phyloP scores from a whole-genome alignment of 92 coral and sea anemone species.

The Siderastrea radians region DNA sequence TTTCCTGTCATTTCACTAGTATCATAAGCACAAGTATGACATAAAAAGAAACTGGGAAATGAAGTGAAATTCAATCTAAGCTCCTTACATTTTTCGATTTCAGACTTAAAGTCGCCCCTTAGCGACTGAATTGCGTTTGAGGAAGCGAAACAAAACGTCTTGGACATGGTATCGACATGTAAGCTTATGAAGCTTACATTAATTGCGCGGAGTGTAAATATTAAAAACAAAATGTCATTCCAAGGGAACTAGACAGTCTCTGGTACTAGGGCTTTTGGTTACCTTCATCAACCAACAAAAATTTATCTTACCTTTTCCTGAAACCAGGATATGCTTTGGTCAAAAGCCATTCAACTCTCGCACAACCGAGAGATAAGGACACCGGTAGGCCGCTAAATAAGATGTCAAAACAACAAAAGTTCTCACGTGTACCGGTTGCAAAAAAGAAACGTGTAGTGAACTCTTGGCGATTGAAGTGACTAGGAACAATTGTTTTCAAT shows the following conservation, averaged over 20 bases:
- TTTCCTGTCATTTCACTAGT: too few relatives aligned
- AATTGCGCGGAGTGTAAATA: conserved; percentile 28
- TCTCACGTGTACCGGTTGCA: background rate
- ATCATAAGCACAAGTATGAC: too few relatives aligned
- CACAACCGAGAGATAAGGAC: conserved; percentile 1
- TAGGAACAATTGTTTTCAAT: background rate
- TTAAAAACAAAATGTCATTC: conserved; percentile 12
- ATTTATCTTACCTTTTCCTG: conserved; percentile 86
- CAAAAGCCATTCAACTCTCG: conserved; percentile 90
- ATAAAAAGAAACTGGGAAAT: background rate
- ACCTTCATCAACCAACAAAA: background rate
- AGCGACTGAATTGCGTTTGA: too few relatives aligned
- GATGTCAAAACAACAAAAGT: background rate
- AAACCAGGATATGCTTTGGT: conserved; percentile 92
- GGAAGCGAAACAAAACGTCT: too few relatives aligned
- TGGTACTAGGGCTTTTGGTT: background rate
- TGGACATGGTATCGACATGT: background rate
- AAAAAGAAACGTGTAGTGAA: background rate
- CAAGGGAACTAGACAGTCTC: background rate
- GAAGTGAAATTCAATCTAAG: background rate
- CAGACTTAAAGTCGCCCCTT: background rate
- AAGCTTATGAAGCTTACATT: background rate
- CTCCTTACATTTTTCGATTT: background rate
- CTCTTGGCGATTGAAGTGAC: background rate
- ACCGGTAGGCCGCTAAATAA: conserved; percentile 2